Evolutionary conservation across 2,888 invertebrate genomes (phyloP).

Genomic region (Monoplex corrugatus): DNA sequence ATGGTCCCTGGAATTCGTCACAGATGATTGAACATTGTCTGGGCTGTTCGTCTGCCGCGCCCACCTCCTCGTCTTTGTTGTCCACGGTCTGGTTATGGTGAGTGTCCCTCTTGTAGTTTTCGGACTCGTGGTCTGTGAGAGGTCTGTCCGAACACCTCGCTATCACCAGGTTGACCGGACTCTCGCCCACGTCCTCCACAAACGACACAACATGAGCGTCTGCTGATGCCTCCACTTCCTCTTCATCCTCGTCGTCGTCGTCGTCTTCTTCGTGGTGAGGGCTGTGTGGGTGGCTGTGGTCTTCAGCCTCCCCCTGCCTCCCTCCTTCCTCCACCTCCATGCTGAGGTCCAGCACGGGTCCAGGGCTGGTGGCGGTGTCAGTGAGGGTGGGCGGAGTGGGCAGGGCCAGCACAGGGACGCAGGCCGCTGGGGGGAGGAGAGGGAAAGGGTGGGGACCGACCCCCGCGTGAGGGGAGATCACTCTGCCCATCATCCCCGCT

Average conservation of each 20-base stretch:
- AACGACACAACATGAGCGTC: neutral
- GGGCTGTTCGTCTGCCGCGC: neutral
- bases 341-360: constrained; percentile 36
- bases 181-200: neutral
- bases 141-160: neutral
- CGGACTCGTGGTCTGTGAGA: neutral
- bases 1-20: neutral
- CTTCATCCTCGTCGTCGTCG: constrained; percentile 19
- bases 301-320: neutral
- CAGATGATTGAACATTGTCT: neutral
- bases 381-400: constrained; percentile 47
- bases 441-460: neutral
- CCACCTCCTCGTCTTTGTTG: neutral
- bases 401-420: neutral
- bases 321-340: neutral
- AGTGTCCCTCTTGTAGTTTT: neutral
- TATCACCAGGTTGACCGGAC: constrained; percentile 30
- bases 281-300: neutral
- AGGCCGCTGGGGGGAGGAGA: neutral
- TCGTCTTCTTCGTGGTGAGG: neutral
- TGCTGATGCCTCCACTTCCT: neutral
- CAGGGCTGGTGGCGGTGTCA: constrained; percentile 57
- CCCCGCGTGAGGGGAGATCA: neutral
- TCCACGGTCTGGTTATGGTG: neutral
- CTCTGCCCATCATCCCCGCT: neutral